Conservation (phyloP, 2,113 vertebrate species). For the Charina bottae region DNA sequence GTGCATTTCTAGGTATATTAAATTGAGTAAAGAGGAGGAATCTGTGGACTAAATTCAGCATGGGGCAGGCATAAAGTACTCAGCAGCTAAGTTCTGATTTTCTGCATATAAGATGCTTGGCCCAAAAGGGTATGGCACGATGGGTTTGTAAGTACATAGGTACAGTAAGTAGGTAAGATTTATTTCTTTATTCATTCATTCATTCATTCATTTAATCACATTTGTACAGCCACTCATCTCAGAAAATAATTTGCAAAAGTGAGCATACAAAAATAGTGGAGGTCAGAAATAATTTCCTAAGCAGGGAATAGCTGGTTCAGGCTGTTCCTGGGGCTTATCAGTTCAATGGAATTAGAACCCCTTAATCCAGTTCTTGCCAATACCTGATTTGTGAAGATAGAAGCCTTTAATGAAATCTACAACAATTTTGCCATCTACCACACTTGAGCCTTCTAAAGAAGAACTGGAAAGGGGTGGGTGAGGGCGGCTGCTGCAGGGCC, state of each 20-base stretch:
- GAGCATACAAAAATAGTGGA: not conserved
- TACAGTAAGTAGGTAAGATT: too few relatives aligned
- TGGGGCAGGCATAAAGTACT: accelerated
- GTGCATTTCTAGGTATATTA: constrained; percentile 20
- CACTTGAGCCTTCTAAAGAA: too few relatives aligned
- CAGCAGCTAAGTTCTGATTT: not conserved
- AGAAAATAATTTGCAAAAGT: not conserved
- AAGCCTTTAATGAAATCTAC: too few relatives aligned
- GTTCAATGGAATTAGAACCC: not conserved
- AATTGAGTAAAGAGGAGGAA: not conserved
- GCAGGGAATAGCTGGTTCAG: not conserved
- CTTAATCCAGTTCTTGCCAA: not conserved
- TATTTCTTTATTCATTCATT: too few relatives aligned
- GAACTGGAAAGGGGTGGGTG: too few relatives aligned
- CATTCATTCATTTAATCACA: too few relatives aligned
- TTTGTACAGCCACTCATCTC: too few relatives aligned
- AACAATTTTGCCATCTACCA: too few relatives aligned
- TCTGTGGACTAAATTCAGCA: constrained; percentile 7
- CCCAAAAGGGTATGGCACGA: too few relatives aligned
- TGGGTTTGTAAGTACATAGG: too few relatives aligned
- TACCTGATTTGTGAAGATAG: too few relatives aligned
- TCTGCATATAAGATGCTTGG: not conserved
- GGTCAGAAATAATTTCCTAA: not conserved
- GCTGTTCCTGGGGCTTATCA: not conserved
- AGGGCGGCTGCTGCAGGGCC: too few relatives aligned